Evolutionary conservation across 2,113 vertebrate species (phyloP).

Genomic region (Neotoma lepida): DNA sequence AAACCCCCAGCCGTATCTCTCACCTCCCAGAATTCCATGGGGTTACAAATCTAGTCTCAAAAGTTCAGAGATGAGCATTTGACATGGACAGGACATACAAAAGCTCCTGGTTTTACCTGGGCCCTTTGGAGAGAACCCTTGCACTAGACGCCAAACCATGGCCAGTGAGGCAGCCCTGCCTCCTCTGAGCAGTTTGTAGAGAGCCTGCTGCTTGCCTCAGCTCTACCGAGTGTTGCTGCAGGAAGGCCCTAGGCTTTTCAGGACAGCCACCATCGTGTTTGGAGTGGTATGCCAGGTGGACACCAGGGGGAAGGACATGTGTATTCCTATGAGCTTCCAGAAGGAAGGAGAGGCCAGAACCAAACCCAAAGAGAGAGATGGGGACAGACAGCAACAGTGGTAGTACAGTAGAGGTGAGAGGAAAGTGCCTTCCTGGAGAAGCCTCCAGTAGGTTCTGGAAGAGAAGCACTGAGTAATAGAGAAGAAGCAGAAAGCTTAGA

Average conservation of each 20-base stretch:
- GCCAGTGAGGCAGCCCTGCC: background rate
- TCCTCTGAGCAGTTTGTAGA: background rate
- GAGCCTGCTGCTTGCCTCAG: background rate
- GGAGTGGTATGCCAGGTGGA: background rate
- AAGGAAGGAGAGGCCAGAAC: background rate
- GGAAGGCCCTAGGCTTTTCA: background rate
- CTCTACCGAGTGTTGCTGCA: background rate
- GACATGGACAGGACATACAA: background rate
- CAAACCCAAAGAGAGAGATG: background rate
- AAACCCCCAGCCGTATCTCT: background rate
- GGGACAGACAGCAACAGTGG: background rate
- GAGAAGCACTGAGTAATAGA: background rate
- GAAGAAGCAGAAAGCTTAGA: background rate
- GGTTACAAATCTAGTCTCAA: background rate
- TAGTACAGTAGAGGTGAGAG: accelerated
- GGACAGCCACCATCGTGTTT: background rate
- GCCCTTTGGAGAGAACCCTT: background rate
- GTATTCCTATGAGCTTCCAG: accelerated
- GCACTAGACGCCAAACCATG: background rate
- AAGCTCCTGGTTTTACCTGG: background rate
- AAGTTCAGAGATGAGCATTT: background rate
- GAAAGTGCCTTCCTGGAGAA: background rate
- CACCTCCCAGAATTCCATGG: background rate
- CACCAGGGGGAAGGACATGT: accelerated
- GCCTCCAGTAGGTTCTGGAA: background rate